phyloP scores from a whole-genome alignment of 2,797 vertebrate species.

The Zenarchopterus dispar region DNA sequence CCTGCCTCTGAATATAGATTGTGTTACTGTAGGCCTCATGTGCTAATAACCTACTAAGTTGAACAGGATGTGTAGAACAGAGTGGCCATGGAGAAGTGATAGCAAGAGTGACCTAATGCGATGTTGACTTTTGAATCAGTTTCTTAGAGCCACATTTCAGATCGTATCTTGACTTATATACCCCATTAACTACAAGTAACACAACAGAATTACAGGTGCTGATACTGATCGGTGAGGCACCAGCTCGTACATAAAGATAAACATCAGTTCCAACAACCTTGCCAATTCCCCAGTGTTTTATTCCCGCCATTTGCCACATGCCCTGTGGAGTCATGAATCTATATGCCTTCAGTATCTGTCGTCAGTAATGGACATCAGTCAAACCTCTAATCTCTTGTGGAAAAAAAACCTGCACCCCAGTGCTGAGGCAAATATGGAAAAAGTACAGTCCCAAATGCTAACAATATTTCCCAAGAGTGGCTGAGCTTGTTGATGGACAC shows the following conservation, averaged over 20 bases:
- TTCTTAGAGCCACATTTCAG: neutral
- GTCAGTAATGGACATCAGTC: conserved; percentile 26
- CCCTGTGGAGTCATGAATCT: conserved; percentile 11
- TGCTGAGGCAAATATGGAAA: conserved; percentile 28
- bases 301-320: conserved; percentile 1
- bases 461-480: conserved; percentile 51
- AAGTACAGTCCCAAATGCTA: conserved; percentile 26
- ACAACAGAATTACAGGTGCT: conserved; percentile 1
- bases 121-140: neutral
- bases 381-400: conserved; percentile 21
- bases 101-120: neutral
- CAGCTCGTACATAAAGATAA: neutral
- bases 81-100: neutral
- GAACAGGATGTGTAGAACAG: neutral
- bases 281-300: conserved; percentile 5
- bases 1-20: too few species aligned
- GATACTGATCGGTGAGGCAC: conserved; percentile 7
- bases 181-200: conserved; percentile 7
- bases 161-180: neutral
- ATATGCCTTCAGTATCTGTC: conserved; percentile 20
- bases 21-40: neutral
- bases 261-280: neutral
- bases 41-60: neutral
- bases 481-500: conserved; percentile 18
- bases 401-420: conserved; percentile 29